Base-by-base conservation (phyloP, 2,797 vertebrate genomes). In the Lepus townsendii region DNA sequence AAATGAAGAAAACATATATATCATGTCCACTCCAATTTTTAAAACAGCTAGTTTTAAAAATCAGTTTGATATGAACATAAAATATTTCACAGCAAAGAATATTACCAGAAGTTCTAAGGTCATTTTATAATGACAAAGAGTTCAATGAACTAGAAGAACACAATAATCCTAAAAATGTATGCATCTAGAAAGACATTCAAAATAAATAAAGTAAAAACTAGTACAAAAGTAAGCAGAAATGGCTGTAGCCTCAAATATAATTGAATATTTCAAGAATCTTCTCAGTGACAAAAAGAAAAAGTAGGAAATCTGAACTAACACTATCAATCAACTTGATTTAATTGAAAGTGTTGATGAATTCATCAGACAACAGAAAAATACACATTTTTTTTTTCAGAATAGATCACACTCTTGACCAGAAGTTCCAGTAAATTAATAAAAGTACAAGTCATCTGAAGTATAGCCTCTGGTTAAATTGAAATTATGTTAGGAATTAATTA, bases 221-320 rank as follows among this genome's bases (percentile, higher is more conserved):
- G 71, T n/a, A 82, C 68, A 27, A 65, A 30, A 50, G 80, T 14
- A 71, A 62, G 72, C 38, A 88, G 65, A 95, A 88, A 27, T 68
- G 62, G n/a, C 72, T 69, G 30, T 27, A 78, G 76, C n/a, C 72
- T 73, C 30, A 90, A 38, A 75, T 93, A 50, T 27, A 90, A 38
- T 52, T 63, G 32, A 76, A n/a, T 69, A 62, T 83, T 90, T 90
- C 65, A 88, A 50, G 8, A 79, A 0, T 60, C 27, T 22, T 89
- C 63, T 77, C n/a, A 71, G 42, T 78, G 83, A 93, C 57, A 87
- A 65, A 93, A 78, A 69, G 87, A 54, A 62, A 13, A 87, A 90
- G 72, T 47, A 87, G 66, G 69, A 96, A 91, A 93, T 91, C 72
- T 83, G 27, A 78, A 91, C 83, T 93, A 83, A 83, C 19, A 26